Evolutionary conservation across 2,113 vertebrate genomes (phyloP).

Genomic region (Drymodes brunneopygia): DNA sequence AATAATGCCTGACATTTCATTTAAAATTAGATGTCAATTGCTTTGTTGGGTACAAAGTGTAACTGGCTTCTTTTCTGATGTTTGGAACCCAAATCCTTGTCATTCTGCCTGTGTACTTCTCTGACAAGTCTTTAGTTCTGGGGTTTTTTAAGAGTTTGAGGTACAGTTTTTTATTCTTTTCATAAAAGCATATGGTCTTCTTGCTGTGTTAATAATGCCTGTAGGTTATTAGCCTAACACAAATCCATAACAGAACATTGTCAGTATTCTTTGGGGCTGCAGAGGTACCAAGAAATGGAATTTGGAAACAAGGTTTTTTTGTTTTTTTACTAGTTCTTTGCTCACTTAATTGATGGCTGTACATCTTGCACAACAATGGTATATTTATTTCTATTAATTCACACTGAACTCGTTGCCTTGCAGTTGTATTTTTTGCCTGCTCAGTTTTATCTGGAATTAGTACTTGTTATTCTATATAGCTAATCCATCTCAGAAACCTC

Average conservation of each 20-base stretch:
- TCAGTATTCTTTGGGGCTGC: background rate
- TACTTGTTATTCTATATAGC: background rate
- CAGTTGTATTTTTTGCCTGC: background rate
- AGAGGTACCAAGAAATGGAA: background rate
- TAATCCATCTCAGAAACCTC: background rate
- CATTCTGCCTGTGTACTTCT: background rate
- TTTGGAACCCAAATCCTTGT: background rate
- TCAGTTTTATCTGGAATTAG: background rate
- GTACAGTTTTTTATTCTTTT: background rate
- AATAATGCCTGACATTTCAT: background rate
- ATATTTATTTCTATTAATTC: background rate
- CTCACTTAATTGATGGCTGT: background rate
- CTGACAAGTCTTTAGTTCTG: background rate
- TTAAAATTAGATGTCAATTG: background rate
- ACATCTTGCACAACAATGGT: background rate
- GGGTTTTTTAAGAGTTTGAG: background rate
- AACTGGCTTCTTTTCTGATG: background rate
- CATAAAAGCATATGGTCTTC: background rate
- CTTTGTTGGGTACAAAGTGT: background rate
- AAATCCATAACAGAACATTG: background rate
- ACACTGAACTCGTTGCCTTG: background rate
- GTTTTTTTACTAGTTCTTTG: background rate
- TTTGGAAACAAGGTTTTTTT: background rate
- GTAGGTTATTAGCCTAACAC: background rate
- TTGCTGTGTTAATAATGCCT: background rate